A percentile compares a stretch with the other conserved stretches of the same genome.
Conservation (phyloP, 2,113 vertebrate species). For the Oreotrochilus melanogaster region DNA sequence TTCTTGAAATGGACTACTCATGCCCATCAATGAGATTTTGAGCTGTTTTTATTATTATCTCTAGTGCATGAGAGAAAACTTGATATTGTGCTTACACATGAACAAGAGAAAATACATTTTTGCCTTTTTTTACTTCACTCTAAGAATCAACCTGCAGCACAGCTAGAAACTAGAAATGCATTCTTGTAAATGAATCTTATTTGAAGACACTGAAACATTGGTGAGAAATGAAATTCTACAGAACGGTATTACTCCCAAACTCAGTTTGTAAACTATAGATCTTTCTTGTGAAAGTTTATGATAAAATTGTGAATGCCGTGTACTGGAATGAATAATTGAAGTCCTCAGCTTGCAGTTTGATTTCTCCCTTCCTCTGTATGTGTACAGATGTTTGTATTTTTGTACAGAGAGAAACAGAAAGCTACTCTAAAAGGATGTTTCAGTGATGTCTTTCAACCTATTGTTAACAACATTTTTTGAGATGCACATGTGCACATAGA, state of each 20-base stretch:
- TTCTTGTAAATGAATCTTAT: background rate
- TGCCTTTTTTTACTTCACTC: background rate
- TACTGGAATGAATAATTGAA: constrained; percentile 1
- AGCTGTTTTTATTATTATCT: constrained; percentile 20
- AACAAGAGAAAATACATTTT: background rate
- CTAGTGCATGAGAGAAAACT: constrained; percentile 6
- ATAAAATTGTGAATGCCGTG: background rate
- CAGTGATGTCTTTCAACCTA: background rate
- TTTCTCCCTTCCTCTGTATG: background rate
- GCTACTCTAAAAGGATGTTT: background rate
- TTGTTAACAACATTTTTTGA: background rate
- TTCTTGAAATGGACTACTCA: constrained; percentile 28
- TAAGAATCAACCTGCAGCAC: background rate
- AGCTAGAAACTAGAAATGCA: background rate
- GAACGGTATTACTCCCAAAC: background rate
- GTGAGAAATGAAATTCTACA: constrained; percentile 19
- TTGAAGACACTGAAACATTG: background rate
- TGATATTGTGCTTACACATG: constrained; percentile 17
- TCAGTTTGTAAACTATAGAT: no score
- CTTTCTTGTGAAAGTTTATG: background rate
- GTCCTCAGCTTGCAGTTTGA: background rate
- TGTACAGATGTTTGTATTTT: background rate
- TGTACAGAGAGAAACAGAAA: background rate
- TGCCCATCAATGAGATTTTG: background rate
- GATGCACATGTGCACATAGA: background rate